These are phyloP conservation scores for Steatornis caripensis DNA, from an alignment of 2,113 vertebrate species.

Conservation along the genomic window DNA sequence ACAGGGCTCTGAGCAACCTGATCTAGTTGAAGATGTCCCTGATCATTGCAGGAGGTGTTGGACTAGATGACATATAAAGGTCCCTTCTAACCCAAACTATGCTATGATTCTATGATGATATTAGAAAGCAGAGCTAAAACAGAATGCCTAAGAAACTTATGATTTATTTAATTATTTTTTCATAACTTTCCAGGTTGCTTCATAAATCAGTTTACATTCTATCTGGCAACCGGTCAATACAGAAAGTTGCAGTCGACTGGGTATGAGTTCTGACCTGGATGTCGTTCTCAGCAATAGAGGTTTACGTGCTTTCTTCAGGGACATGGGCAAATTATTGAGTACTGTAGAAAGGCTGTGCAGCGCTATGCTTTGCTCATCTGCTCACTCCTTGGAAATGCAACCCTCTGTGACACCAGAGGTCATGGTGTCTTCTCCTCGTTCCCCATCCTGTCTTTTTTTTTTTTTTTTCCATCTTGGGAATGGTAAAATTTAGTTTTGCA, in stretches of 20 bases:
- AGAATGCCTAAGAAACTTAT: neutral
- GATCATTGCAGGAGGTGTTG: neutral
- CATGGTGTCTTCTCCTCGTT: neutral
- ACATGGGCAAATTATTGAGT: neutral
- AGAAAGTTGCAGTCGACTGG: neutral
- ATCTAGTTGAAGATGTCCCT: neutral
- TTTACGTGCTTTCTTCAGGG: neutral
- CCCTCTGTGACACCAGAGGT: neutral
- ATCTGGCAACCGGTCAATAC: neutral
- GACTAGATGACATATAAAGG: neutral
- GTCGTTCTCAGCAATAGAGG: neutral
- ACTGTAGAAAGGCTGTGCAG: neutral
- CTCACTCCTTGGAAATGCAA: neutral
- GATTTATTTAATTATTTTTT: neutral
- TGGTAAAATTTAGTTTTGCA: neutral
- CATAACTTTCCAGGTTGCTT: neutral
- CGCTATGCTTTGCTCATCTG: neutral
- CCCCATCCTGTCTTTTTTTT: neutral
- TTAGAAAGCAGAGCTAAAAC: neutral
- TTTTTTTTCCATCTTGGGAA: neutral
- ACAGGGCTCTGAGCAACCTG: neutral
- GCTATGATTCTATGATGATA: neutral
- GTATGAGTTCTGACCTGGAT: neutral
- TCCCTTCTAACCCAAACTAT: neutral
- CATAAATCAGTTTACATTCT: neutral